Conservation (phyloP, 2,797 vertebrate genomes). For the Xyrichtys novacula region DNA sequence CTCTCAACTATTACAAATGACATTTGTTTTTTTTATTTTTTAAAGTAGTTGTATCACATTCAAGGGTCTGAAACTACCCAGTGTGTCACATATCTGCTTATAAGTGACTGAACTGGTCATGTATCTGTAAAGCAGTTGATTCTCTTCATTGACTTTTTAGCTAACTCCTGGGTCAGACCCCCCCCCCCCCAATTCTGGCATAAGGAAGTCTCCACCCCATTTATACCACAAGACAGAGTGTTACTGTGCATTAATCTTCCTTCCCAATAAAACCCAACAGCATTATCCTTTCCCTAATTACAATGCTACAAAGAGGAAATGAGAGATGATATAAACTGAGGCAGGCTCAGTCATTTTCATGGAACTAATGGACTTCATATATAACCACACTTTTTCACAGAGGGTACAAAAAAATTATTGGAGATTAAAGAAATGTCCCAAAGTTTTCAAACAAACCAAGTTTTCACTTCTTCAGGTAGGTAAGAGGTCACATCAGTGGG, state of each 20-base stretch:
- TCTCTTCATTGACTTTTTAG: too few species aligned
- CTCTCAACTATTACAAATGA: too few species aligned
- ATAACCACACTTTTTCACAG: too few species aligned
- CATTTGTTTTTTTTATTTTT: too few species aligned
- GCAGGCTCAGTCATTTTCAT: neutral
- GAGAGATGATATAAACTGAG: constrained; percentile 10
- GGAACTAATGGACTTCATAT: constrained; percentile 1
- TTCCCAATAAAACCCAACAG: constrained; percentile 12
- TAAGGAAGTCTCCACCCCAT: constrained; percentile 6
- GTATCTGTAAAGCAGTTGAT: too few species aligned
- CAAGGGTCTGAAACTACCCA: too few species aligned
- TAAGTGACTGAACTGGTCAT: too few species aligned
- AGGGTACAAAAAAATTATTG: neutral
- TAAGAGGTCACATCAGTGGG: neutral
- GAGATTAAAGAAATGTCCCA: constrained; percentile 1
- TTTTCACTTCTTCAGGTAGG: neutral
- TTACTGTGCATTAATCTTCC: constrained; percentile 27
- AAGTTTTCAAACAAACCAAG: neutral
- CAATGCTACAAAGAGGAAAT: constrained; percentile 9
- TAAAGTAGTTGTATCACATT: too few species aligned
- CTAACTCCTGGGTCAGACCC: too few species aligned
- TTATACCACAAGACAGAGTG: neutral
- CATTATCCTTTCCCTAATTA: constrained; percentile 20
- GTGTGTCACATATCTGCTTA: too few species aligned
- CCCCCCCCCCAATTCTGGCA: too few species aligned